Conservation (phyloP, 2,888 invertebrate species). For the Galerucella nymphaeae region DNA sequence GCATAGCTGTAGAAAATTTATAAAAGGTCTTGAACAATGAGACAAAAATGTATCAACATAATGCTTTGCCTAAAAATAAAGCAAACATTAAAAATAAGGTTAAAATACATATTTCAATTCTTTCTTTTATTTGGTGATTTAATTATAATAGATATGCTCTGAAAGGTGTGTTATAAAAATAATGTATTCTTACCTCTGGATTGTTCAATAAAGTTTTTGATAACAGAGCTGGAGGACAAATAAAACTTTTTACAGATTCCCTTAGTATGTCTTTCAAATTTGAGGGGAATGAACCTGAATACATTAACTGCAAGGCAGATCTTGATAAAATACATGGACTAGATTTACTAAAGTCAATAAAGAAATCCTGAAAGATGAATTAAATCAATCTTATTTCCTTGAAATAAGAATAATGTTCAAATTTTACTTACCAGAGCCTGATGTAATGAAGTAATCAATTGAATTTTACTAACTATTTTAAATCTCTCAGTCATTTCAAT, state of each 20-base stretch:
- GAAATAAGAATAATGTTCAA: too few species aligned
- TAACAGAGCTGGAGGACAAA: slow-evolving; percentile 89
- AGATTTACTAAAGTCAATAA: slow-evolving; percentile 89
- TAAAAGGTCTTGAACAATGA: slow-evolving; percentile 88
- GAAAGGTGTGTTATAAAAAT: not conserved
- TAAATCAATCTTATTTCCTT: not conserved
- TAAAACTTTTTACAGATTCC: slow-evolving; percentile 88
- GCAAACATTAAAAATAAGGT: not conserved
- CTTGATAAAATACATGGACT: slow-evolving; percentile 92
- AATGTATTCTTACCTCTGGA: slow-evolving; percentile 68
- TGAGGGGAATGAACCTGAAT: slow-evolving; percentile 74
- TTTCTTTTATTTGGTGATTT: too few species aligned
- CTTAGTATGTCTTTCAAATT: slow-evolving; percentile 78
- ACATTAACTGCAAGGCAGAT: slow-evolving; percentile 87
- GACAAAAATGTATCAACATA: slow-evolving; percentile 90
- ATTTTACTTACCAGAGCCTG: slow-evolving; percentile 74
- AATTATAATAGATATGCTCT: too few species aligned
- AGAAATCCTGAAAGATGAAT: slow-evolving; percentile 79
- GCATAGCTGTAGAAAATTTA: slow-evolving; percentile 85
- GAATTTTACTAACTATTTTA: slow-evolving; percentile 84
- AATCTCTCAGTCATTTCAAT: slow-evolving; percentile 85
- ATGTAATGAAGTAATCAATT: slow-evolving; percentile 82
- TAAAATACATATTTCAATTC: too few species aligned
- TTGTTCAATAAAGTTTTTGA: slow-evolving; percentile 76
- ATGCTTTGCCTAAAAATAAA: slow-evolving; percentile 75